A percentile compares a stretch with the other conserved stretches of the same genome.
Conservation (phyloP, 2,888 invertebrate genomes). For the Tiliacea citrago region DNA sequence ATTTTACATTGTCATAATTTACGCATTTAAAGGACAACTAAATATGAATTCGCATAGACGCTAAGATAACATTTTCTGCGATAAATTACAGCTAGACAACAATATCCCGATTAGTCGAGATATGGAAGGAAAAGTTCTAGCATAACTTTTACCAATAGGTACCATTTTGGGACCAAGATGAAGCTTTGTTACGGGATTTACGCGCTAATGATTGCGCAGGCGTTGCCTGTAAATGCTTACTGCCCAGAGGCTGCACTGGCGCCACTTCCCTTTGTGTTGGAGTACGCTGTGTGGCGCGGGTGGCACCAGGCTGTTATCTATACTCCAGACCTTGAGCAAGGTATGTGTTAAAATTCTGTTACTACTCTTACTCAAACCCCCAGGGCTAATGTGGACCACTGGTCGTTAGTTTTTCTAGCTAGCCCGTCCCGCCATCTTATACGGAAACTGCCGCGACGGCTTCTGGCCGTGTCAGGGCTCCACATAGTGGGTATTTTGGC, state of each 20-base stretch:
- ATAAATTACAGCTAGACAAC: not conserved
- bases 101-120: not conserved
- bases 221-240: conserved; percentile 38
- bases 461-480: not conserved
- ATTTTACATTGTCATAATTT: not conserved
- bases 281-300: conserved; percentile 89
- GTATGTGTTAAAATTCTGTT: conserved; percentile 65
- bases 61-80: not conserved
- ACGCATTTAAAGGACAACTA: not conserved
- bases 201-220: conserved; percentile 10
- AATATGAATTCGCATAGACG: not conserved
- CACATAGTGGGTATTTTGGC: not conserved
- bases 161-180: conserved; percentile 24
- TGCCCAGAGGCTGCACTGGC: conserved; percentile 73
- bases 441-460: not conserved
- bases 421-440: not conserved
- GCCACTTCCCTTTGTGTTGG: conserved; percentile 86
- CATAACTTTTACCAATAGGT: not conserved
- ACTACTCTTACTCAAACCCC: no score
- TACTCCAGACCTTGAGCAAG: conserved; percentile 78
- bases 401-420: not conserved
- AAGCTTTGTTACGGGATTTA: conserved; percentile 3
- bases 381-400: not conserved
- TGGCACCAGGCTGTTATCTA: conserved; percentile 90
- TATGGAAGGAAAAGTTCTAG: not conserved